phyloP scores from a whole-genome alignment of 2,113 vertebrate species.

The Hirundichthys speculiger region DNA sequence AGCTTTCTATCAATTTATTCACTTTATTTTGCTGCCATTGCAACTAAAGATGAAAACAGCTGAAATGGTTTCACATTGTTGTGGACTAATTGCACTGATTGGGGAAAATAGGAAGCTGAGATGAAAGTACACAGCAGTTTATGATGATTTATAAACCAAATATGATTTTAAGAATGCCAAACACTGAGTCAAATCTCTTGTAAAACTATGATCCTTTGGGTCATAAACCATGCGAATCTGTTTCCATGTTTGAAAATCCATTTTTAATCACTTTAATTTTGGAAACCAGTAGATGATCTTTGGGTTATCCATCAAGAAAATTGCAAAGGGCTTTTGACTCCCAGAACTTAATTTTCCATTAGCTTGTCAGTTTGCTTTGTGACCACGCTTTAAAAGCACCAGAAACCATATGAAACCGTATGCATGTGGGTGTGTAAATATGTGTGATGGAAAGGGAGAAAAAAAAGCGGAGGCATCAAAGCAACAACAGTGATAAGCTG shows the following conservation, averaged over 20 bases:
- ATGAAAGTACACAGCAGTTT: constrained; percentile 50
- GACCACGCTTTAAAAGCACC: not conserved
- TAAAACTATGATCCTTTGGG: constrained; percentile 1
- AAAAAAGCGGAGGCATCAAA: constrained; percentile 5
- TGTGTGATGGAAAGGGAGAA: not conserved
- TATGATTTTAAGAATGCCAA: constrained; percentile 7
- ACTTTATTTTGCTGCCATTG: constrained; percentile 35
- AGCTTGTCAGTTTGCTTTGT: not conserved
- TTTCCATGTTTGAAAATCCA: constrained; percentile 5
- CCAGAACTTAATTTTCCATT: not conserved
- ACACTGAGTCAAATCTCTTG: constrained; percentile 6
- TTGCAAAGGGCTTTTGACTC: constrained; percentile 1
- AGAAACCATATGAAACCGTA: not conserved
- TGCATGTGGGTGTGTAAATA: too few species aligned
- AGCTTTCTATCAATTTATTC: constrained; percentile 69
- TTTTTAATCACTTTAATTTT: constrained; percentile 21
- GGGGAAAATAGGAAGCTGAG: constrained; percentile 33
- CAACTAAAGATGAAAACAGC: constrained; percentile 38
- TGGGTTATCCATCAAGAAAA: too few species aligned
- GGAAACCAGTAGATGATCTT: constrained; percentile 1
- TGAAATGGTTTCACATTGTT: constrained; percentile 8
- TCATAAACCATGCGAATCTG: not conserved
- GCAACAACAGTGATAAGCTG: constrained; percentile 5
- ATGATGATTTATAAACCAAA: constrained; percentile 27
- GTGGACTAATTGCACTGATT: constrained; percentile 41